Conservation (phyloP, 2,113 vertebrate genomes). For the Arvicanthis niloticus region DNA sequence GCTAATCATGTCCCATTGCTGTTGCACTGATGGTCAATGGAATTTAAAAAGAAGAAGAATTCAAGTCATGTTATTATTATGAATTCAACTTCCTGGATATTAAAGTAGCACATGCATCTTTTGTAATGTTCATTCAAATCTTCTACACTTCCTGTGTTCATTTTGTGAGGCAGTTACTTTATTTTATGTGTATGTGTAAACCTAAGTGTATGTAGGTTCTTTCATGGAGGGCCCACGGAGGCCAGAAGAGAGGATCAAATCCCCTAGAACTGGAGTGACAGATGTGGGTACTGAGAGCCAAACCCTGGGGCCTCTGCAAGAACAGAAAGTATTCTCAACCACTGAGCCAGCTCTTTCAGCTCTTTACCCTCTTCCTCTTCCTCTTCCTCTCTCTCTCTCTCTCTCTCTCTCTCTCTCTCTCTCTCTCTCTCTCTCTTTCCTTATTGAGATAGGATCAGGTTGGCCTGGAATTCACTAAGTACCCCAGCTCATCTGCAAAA, state of each 20-base stretch:
- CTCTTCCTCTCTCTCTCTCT: too few species aligned
- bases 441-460: background rate
- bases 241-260: background rate
- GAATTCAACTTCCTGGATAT: background rate
- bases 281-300: background rate
- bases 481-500: background rate
- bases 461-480: background rate
- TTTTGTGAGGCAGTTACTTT: background rate
- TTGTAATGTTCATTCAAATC: background rate
- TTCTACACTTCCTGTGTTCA: background rate
- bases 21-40: background rate
- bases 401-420: too few species aligned
- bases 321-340: background rate
- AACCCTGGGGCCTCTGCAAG: background rate
- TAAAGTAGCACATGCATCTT: background rate
- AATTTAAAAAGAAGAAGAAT: background rate
- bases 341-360: background rate
- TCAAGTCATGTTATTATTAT: too few species aligned
- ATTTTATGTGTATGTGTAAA: background rate
- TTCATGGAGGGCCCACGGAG: background rate
- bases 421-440: too few species aligned
- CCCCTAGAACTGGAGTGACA: background rate
- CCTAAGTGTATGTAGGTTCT: background rate
- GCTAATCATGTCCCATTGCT: background rate
- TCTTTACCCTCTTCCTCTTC: too few species aligned